Evolutionary conservation across 2,113 vertebrate species (phyloP).

Genomic region (Laterallus jamaicensis): DNA sequence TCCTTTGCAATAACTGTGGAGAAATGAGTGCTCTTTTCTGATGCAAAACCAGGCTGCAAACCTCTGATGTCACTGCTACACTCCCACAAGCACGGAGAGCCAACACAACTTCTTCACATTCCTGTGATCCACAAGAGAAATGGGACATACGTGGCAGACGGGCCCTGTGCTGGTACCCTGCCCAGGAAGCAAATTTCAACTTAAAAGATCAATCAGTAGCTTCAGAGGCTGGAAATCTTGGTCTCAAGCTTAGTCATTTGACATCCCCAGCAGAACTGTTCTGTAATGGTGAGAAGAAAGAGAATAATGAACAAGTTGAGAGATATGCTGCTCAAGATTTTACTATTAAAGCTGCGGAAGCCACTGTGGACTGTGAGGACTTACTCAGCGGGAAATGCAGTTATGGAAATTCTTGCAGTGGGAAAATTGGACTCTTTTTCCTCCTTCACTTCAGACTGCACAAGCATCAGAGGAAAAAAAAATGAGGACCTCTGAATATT

Average conservation of each 20-base stretch:
- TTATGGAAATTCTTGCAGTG: constrained; percentile 33
- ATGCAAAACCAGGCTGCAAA: neutral
- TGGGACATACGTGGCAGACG: constrained; percentile 47
- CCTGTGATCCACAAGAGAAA: neutral
- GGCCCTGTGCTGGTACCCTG: neutral
- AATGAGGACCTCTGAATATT: neutral
- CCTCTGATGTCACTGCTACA: neutral
- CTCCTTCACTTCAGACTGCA: neutral
- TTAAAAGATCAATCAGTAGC: neutral
- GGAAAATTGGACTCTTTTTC: neutral
- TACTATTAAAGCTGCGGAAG: neutral
- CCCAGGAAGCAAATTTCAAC: neutral
- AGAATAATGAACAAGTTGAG: neutral
- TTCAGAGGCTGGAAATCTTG: neutral
- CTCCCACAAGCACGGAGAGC: neutral
- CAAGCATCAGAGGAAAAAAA: neutral
- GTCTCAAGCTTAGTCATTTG: neutral
- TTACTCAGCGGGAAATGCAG: neutral
- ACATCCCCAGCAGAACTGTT: neutral
- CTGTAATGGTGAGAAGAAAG: neutral
- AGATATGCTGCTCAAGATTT: neutral
- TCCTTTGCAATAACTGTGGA: neutral
- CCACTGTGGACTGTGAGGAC: neutral
- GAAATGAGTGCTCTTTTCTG: neutral
- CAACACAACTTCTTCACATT: constrained; percentile 9